Evolutionary conservation across 2,888 invertebrate genomes (phyloP).

Genomic region (Chrysolina haemoptera): DNA sequence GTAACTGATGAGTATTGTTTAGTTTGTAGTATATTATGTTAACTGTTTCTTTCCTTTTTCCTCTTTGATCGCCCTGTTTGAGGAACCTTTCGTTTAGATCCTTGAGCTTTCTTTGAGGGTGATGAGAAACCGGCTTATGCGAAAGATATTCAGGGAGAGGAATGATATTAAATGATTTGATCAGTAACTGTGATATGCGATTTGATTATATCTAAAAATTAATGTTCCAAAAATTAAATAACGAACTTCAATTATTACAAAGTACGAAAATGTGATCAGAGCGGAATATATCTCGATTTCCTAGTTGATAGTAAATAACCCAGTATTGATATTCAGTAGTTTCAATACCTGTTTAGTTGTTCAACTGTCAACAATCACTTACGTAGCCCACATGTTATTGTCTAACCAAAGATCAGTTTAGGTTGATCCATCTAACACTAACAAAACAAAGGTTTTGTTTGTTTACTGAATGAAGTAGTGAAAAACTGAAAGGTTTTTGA

Average conservation of each 20-base stretch:
- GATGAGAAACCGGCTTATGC: conserved; percentile 18
- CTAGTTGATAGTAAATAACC: background rate
- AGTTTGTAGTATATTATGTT: conserved; percentile 35
- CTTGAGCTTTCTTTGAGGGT: background rate
- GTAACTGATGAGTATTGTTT: conserved; percentile 47
- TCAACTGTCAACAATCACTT: background rate
- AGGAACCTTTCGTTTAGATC: conserved; percentile 9
- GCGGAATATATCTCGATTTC: too few relatives aligned
- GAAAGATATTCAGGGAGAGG: background rate
- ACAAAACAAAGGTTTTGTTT: too few relatives aligned
- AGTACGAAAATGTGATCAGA: too few relatives aligned
- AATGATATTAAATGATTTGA: background rate
- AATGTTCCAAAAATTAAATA: background rate
- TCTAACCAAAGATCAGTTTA: background rate
- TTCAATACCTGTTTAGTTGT: background rate
- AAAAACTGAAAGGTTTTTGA: too few relatives aligned
- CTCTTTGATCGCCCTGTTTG: background rate
- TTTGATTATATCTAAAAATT: background rate
- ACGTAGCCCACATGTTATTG: background rate
- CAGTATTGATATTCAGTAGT: background rate
- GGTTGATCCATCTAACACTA: background rate
- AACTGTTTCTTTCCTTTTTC: conserved; percentile 27
- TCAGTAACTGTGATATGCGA: background rate
- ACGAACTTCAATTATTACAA: background rate
- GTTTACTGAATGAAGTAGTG: too few relatives aligned